Conservation (phyloP, 2,797 vertebrate genomes). For the Paramormyrops hopkinsi region DNA sequence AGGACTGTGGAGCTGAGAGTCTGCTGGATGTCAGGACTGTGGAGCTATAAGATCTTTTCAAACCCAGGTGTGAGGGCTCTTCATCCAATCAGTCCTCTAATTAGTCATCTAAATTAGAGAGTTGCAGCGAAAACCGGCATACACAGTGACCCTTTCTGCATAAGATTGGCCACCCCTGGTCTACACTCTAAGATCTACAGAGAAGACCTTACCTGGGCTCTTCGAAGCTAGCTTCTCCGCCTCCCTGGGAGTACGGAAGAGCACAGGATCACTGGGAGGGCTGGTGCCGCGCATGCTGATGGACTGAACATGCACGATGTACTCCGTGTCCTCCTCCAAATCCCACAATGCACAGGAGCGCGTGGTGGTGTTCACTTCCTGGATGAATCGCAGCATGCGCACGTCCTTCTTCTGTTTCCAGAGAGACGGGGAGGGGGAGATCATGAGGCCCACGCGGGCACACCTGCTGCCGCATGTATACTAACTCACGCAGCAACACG, state of each 20-base stretch:
- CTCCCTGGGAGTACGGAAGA: slow-evolving; percentile 87
- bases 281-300: slow-evolving; percentile 91
- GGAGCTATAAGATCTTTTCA: neutral
- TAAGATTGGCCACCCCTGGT: neutral
- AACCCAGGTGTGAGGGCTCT: neutral
- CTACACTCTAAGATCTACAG: neutral
- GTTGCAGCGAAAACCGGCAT: neutral
- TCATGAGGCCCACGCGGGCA: neutral
- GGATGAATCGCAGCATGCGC: slow-evolving; percentile 90
- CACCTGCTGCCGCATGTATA: neutral
- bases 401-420: slow-evolving; percentile 82
- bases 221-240: slow-evolving; percentile 88
- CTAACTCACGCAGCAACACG: neutral
- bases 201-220: slow-evolving; percentile 71
- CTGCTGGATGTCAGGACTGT: neutral
- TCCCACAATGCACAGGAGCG: slow-evolving; percentile 92
- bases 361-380: slow-evolving; percentile 95
- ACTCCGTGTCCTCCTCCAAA: slow-evolving; percentile 89
- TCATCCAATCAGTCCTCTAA: too few species aligned
- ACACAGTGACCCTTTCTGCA: neutral
- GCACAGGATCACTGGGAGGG: slow-evolving; percentile 81
- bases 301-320: slow-evolving; percentile 89
- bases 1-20: neutral
- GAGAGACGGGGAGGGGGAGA: neutral
- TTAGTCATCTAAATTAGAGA: neutral